Conservation (phyloP, 2,113 vertebrate species). For the Cairina moschata region DNA sequence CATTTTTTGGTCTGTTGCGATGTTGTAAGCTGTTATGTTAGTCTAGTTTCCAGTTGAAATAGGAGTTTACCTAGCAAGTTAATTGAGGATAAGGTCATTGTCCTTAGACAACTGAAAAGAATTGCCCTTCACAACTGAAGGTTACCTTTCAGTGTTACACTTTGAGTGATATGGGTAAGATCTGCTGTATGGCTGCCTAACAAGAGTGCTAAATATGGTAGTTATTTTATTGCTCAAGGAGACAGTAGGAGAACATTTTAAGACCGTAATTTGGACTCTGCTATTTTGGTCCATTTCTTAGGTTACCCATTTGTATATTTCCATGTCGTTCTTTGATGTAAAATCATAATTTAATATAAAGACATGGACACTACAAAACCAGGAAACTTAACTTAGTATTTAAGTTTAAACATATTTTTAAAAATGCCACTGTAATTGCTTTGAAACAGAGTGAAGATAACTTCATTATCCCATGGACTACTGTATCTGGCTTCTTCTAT, state of each 20-base stretch:
- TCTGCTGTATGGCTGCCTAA: not conserved
- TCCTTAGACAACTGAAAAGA: not conserved
- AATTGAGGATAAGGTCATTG: not conserved
- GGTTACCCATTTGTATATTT: not conserved
- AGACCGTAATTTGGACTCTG: not conserved
- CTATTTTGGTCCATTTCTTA: not conserved
- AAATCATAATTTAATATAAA: not conserved
- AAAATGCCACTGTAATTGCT: not conserved
- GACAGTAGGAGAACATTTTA: not conserved
- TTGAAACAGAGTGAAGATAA: not conserved
- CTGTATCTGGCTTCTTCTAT: not conserved
- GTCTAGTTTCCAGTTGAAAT: not conserved
- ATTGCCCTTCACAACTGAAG: not conserved
- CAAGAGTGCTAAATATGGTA: not conserved
- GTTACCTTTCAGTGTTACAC: not conserved
- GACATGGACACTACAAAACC: not conserved
- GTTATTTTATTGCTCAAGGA: not conserved
- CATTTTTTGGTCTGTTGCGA: not conserved
- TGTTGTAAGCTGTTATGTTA: not conserved
- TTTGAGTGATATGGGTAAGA: not conserved
- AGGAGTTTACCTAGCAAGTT: not conserved
- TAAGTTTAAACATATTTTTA: not conserved
- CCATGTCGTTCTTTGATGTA: not conserved
- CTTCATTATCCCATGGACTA: not conserved
- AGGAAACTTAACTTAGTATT: not conserved